Conservation (phyloP, 2,888 invertebrate genomes). For the Hetaerina titia region DNA sequence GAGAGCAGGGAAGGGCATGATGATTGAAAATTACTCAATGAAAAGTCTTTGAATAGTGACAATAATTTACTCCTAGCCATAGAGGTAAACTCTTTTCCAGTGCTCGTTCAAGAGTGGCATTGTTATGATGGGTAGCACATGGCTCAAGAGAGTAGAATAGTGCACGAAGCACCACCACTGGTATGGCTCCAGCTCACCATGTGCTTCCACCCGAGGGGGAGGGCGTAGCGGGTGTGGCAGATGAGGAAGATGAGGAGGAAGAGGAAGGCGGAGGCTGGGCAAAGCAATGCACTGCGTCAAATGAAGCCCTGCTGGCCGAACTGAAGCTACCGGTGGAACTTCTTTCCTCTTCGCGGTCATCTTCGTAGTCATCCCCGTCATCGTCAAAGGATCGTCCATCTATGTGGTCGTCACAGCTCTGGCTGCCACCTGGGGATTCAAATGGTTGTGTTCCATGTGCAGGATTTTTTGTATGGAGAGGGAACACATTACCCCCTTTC, state of each 20-base stretch:
- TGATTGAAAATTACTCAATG: not conserved
- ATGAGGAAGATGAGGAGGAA: constrained; percentile 84
- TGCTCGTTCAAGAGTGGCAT: not conserved
- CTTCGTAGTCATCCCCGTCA: constrained; percentile 50
- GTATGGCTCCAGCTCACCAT: constrained; percentile 28
- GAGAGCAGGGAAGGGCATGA: not conserved
- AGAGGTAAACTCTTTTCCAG: not conserved
- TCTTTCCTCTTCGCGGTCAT: constrained; percentile 81
- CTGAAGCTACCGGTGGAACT: constrained; percentile 90
- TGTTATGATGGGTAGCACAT: not conserved
- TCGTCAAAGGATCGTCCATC: constrained; percentile 52
- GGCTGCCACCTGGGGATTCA: constrained; percentile 79
- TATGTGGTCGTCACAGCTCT: constrained; percentile 74
- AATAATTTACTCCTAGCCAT: not conserved
- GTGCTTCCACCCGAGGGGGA: constrained; percentile 28
- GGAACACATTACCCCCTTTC: not conserved
- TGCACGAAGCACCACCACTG: too few relatives aligned
- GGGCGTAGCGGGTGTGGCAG: constrained; percentile 43
- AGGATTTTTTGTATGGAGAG: not conserved
- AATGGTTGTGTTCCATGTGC: constrained; percentile 37
- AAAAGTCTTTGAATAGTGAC: not conserved
- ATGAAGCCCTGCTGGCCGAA: constrained; percentile 88
- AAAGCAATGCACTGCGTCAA: constrained; percentile 77
- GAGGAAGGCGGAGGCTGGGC: constrained; percentile 80
- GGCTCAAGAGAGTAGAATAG: not conserved